Percentiles rank a stretch among this genome's conserved stretches.
These are phyloP conservation scores for Rhinoraja longicauda DNA, from an alignment of 2,797 vertebrate genomes.

Conservation along the genomic window DNA sequence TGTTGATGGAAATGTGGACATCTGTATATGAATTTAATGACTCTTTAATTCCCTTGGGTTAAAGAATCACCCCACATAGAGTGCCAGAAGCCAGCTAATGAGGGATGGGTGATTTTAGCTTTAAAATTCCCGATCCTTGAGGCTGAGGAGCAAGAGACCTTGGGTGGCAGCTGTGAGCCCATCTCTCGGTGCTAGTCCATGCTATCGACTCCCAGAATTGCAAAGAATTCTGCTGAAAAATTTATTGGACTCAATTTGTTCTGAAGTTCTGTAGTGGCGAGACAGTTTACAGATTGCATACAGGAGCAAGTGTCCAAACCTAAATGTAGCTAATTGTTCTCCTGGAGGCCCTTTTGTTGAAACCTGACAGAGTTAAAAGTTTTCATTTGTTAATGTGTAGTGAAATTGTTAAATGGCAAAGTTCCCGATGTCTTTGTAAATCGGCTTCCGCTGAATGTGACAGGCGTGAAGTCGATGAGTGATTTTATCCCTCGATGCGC, in stretches of 20 bases:
- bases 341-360: constrained; percentile 24
- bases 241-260: constrained; percentile 19
- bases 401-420: constrained; percentile 33
- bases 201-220: background rate
- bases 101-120: background rate
- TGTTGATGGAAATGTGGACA: background rate
- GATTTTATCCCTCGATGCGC: constrained; percentile 24
- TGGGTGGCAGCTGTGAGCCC: background rate
- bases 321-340: constrained; percentile 11
- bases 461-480: constrained; percentile 29
- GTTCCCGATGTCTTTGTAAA: constrained; percentile 36
- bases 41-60: background rate
- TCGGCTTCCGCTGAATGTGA: constrained; percentile 34
- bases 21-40: background rate
- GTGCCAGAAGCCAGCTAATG: background rate
- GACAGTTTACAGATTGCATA: constrained; percentile 28
- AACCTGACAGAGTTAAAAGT: constrained; percentile 36
- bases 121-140: background rate
- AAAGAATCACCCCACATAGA: background rate
- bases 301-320: background rate
- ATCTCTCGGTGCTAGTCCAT: background rate
- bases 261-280: background rate
- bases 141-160: background rate
- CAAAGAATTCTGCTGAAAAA: constrained; percentile 31
- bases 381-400: constrained; percentile 33